Conservation (phyloP, 2,888 invertebrate genomes). For the Aspidiotus rigidus region DNA sequence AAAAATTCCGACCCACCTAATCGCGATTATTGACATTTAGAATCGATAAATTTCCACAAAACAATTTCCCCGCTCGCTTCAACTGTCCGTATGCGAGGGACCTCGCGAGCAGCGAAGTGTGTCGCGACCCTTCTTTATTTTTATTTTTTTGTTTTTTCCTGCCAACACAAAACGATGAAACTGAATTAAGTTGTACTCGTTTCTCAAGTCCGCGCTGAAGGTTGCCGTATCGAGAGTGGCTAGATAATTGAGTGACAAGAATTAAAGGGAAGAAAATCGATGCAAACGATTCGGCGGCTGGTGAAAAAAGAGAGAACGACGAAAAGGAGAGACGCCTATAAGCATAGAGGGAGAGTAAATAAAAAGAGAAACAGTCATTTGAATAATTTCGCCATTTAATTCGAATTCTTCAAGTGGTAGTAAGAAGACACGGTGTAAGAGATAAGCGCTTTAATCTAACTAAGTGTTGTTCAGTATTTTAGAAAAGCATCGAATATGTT, state of each 20-base stretch:
- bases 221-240: neutral
- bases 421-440: slow-evolving; percentile 31
- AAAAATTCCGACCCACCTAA: too few species aligned
- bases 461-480: slow-evolving; percentile 29
- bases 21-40: too few species aligned
- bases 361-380: slow-evolving; percentile 26
- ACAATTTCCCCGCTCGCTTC: too few species aligned
- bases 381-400: slow-evolving; percentile 32
- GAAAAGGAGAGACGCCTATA: too few species aligned
- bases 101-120: too few species aligned
- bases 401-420: slow-evolving; percentile 28
- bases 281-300: slow-evolving; percentile 18
- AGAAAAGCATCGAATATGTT: slow-evolving; percentile 32
- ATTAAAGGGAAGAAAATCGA: slow-evolving; percentile 24
- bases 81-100: too few species aligned
- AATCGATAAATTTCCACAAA: too few species aligned
- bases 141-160: too few species aligned
- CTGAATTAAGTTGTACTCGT: too few species aligned
- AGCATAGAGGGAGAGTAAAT: slow-evolving; percentile 10
- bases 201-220: neutral
- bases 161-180: too few species aligned
- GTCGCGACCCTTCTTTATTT: too few species aligned
- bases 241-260: slow-evolving; percentile 10
- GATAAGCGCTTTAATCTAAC: slow-evolving; percentile 33
- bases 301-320: slow-evolving; percentile 5